A percentile compares a stretch with the other conserved stretches of the same genome.
phyloP scores from a whole-genome alignment of 2,113 vertebrate species.

The Oreochromis tanganicae region DNA sequence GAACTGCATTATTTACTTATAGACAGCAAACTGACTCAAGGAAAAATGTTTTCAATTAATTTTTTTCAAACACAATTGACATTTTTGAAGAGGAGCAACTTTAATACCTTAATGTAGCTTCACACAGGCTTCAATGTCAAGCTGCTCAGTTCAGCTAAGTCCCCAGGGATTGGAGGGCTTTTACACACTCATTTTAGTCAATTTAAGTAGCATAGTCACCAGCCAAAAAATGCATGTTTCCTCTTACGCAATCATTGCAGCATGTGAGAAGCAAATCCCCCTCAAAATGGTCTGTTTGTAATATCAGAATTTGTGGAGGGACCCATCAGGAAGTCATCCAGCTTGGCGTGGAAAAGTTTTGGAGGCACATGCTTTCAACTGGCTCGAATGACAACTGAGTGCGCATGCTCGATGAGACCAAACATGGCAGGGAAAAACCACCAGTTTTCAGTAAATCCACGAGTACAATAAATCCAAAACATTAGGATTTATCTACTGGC shows the following conservation, averaged over 20 bases:
- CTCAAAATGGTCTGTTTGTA: neutral
- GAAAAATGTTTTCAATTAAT: neutral
- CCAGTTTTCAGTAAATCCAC: neutral
- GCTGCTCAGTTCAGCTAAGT: neutral
- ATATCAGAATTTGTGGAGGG: neutral
- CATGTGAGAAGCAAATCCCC: neutral
- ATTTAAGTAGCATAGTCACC: neutral
- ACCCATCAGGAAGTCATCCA: neutral
- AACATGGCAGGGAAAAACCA: neutral
- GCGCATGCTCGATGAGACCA: neutral
- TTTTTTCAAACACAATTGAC: neutral
- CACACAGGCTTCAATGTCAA: neutral
- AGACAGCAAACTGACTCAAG: neutral
- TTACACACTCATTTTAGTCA: neutral
- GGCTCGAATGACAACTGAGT: neutral
- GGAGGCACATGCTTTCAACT: neutral
- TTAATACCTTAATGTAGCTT: neutral
- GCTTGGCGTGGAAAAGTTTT: neutral
- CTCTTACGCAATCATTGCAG: neutral
- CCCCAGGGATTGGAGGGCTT: accelerated
- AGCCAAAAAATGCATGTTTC: neutral
- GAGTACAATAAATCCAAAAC: too few species aligned
- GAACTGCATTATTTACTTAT: neutral
- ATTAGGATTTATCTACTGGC: neutral
- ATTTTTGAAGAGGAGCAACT: neutral